These are phyloP conservation scores for Papilio elwesi DNA, from an alignment of 2,888 invertebrate species.

Conservation along the genomic window DNA sequence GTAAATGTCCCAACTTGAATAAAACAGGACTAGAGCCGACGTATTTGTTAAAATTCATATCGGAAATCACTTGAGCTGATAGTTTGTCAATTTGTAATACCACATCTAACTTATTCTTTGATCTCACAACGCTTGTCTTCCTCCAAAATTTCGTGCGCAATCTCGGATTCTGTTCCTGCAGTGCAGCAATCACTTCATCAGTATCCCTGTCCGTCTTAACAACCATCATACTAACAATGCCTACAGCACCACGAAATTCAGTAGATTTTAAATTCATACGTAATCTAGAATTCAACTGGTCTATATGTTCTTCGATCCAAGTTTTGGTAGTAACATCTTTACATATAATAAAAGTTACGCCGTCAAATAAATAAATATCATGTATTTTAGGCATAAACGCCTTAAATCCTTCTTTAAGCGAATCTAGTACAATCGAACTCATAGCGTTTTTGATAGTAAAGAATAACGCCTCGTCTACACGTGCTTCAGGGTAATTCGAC, in stretches of 20 bases:
- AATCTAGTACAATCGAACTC: constrained; percentile 61
- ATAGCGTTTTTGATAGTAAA: constrained; percentile 64
- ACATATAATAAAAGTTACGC: constrained; percentile 75
- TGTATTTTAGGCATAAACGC: constrained; percentile 64
- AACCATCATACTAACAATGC: constrained; percentile 70
- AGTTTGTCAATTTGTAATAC: constrained; percentile 75
- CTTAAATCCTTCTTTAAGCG: constrained; percentile 49
- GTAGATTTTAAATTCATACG: constrained; percentile 65
- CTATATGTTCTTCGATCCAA: constrained; percentile 64
- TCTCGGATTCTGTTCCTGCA: constrained; percentile 70
- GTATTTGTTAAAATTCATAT: constrained; percentile 60
- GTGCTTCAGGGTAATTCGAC: constrained; percentile 67
- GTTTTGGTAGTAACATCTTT: constrained; percentile 58
- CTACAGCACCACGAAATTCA: constrained; percentile 76
- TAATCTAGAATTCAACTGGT: constrained; percentile 55
- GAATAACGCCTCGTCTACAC: constrained; percentile 68
- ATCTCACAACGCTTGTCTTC: constrained; percentile 64
- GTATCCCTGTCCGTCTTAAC: constrained; percentile 61
- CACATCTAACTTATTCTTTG: constrained; percentile 62
- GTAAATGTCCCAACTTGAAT: constrained; percentile 71
- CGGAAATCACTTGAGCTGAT: constrained; percentile 71
- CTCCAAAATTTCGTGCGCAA: constrained; percentile 75
- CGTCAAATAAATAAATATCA: constrained; percentile 75
- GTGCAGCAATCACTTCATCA: constrained; percentile 61
- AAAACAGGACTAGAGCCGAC: constrained; percentile 58